phyloP scores from a whole-genome alignment of 2,888 invertebrate species.

The Nephrotoma appendiculata region DNA sequence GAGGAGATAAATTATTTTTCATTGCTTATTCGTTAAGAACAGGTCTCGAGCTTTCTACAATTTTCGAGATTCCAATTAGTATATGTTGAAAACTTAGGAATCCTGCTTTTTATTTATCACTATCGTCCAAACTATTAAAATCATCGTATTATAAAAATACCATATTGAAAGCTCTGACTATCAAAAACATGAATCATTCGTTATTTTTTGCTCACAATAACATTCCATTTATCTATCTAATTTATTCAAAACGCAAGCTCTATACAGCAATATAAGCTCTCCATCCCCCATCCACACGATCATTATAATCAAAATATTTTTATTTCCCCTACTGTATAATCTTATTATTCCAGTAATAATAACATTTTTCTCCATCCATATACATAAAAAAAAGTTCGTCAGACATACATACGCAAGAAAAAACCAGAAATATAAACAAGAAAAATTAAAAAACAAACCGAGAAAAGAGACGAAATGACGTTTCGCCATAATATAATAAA shows the following conservation, averaged over 20 bases:
- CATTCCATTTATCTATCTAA: neutral
- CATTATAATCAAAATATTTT: neutral
- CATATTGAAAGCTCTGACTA: neutral
- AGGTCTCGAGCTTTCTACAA: too few relatives aligned
- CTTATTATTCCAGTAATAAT: neutral
- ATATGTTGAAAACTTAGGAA: too few relatives aligned
- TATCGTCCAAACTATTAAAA: too few relatives aligned
- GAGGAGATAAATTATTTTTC: too few relatives aligned
- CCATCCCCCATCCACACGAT: neutral
- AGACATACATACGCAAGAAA: neutral
- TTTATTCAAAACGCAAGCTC: neutral
- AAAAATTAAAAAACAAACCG: neutral
- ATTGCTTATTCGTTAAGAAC: too few relatives aligned
- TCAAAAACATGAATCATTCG: neutral
- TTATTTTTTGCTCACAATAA: neutral
- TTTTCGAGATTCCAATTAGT: too few relatives aligned
- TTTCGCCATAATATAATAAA: neutral
- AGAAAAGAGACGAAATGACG: neutral
- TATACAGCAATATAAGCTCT: neutral
- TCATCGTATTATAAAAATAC: too few relatives aligned
- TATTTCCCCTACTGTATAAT: neutral
- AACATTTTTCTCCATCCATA: neutral
- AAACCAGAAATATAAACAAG: neutral
- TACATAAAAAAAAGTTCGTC: neutral
- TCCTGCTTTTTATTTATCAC: too few relatives aligned